Evolutionary conservation across 2,888 invertebrate species (phyloP), one percentile per base, ranked within the genome.

Genomic region (Pachliopta kotzebuea): DNA sequence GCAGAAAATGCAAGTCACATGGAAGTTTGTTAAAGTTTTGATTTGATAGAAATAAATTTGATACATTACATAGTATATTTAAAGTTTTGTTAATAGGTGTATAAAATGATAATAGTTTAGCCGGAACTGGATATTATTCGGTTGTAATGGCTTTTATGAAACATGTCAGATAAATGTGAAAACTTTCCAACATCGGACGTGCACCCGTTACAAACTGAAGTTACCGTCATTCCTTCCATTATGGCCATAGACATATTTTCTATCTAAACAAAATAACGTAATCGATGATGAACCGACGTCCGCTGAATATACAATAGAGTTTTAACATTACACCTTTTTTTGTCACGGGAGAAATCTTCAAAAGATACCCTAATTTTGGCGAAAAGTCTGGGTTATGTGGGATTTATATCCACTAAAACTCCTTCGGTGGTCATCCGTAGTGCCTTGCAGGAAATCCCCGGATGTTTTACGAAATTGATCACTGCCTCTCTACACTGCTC

Each of bases 91-190:
- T 45, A 53, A 57, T 55, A 62, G 49, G 49, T 54, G 62, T 58
- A 55, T 58, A 55, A 65, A 65, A 26, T 58, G 62, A 62, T 61
- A 65, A 62, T 65, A 65, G 65, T 65, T 65, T 49, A 62, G 57
- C 54, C 54, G 62, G 62, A 65, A 65, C 55, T 49, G 45, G 54
- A 53, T 23, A 53, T 65, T 37, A 65, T 65, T 60, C 60, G 53
- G n/a, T n/a, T 50, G 24, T 65, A 62, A 65, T 62, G 55, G 65
- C 62, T 62, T 65, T 65, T 58, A 54, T 31, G 62, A 50, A 62
- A 65, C 50, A 65, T 58, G 65, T 65, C 65, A 65, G 45, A 65
- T 49, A 62, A 65, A 65, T 65, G 61, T 60, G 65, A 62, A 65
- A 65, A 65, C 37, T 65, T 65, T 65, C 31, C 58, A 62, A 65